These are phyloP conservation scores for zebrafish (Danio rerio) DNA, from an alignment of 2,113 vertebrate species.

Conservation along the genomic window DNA sequence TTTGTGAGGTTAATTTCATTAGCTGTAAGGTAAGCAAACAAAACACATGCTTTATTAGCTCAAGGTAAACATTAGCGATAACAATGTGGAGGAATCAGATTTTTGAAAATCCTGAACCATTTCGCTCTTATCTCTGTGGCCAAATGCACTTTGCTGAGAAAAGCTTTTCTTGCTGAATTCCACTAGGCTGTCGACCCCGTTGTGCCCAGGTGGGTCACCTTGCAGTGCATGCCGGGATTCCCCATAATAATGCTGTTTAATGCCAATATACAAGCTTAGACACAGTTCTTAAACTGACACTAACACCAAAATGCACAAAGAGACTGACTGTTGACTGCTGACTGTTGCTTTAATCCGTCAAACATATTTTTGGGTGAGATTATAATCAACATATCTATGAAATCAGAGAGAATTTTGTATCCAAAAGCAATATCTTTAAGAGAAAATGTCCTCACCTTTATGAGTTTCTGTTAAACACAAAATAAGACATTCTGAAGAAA, in stretches of 20 bases:
- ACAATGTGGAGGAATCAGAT: slow-evolving; percentile 46
- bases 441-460: too few species aligned
- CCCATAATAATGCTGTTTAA: slow-evolving; percentile 76
- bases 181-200: slow-evolving; percentile 52
- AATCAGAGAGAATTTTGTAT: neutral
- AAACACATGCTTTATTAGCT: slow-evolving; percentile 23
- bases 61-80: neutral
- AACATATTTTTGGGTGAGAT: slow-evolving; percentile 51
- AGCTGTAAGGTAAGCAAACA: slow-evolving; percentile 1
- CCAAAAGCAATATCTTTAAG: too few species aligned
- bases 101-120: slow-evolving; percentile 58
- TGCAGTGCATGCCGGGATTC: slow-evolving; percentile 73
- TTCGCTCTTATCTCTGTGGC: slow-evolving; percentile 71
- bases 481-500: too few species aligned
- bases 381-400: slow-evolving; percentile 45
- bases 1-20: slow-evolving; percentile 19
- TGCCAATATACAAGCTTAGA: slow-evolving; percentile 78
- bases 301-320: slow-evolving; percentile 56
- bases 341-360: slow-evolving; percentile 55
- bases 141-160: slow-evolving; percentile 66
- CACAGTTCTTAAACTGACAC: slow-evolving; percentile 61
- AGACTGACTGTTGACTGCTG: slow-evolving; percentile 56
- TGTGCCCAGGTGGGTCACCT: slow-evolving; percentile 73
- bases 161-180: slow-evolving; percentile 70
- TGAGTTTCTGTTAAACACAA: too few species aligned